A percentile compares a stretch with the other conserved stretches of the same genome.
These are phyloP conservation scores for Neoseiulus cucumeris DNA, from an alignment of 1,140 invertebrate genomes.

Conservation along the genomic window DNA sequence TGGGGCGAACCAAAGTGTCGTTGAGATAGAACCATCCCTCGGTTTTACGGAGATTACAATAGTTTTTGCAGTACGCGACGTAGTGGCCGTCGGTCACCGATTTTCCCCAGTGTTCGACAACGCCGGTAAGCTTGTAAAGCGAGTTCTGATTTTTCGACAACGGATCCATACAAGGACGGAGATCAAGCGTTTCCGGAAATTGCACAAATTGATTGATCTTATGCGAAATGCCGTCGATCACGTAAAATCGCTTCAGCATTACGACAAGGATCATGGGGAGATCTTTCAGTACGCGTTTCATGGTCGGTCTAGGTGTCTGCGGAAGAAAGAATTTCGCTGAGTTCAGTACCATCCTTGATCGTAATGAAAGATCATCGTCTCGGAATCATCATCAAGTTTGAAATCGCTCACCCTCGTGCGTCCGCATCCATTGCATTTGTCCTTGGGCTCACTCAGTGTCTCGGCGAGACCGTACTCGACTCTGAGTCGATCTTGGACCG, in stretches of 20 bases:
- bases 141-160: neutral
- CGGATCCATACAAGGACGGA: constrained; percentile 5
- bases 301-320: constrained; percentile 1
- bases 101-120: constrained; percentile 9
- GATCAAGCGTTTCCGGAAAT: neutral
- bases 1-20: neutral
- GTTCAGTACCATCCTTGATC: too few species aligned
- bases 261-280: neutral
- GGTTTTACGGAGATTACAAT: neutral
- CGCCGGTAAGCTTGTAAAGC: neutral
- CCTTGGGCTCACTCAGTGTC: neutral
- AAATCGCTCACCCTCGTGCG: neutral
- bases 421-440: neutral
- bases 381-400: too few species aligned
- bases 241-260: neutral
- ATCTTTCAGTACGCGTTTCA: neutral
- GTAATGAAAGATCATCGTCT: too few species aligned
- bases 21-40: constrained; percentile 4
- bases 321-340: too few species aligned
- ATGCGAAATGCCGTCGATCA: constrained; percentile 6
- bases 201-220: constrained; percentile 9
- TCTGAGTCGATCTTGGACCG: neutral
- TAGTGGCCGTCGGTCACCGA: neutral
- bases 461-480: neutral
- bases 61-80: constrained; percentile 9